These are phyloP conservation scores for Pristionchus maxplancki DNA, from an alignment of 2,888 invertebrate genomes.

Conservation along the genomic window DNA sequence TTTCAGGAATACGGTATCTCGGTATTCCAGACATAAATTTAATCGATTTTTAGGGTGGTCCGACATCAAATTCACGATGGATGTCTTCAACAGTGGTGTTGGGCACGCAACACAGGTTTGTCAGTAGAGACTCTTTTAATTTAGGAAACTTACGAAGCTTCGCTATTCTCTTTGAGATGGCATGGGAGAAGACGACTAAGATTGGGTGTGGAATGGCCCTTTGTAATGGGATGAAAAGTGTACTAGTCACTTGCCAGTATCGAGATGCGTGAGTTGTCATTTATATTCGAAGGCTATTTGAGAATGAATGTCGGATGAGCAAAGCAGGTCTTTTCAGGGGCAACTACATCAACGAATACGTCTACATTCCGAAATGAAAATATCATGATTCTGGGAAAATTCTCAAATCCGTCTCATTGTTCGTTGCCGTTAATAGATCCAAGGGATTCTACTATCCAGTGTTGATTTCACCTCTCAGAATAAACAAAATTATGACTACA, in stretches of 20 bases:
- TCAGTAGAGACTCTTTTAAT: too few species aligned
- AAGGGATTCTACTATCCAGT: too few species aligned
- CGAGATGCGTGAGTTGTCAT: not conserved
- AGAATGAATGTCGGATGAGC: too few species aligned
- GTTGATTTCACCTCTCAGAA: too few species aligned
- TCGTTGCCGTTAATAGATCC: not conserved
- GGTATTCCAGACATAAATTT: not conserved
- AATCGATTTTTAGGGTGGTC: not conserved
- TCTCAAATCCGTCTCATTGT: not conserved
- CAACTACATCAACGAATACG: constrained; percentile 37
- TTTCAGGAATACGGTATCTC: not conserved
- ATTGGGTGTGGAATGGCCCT: constrained; percentile 44
- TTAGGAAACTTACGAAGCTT: not conserved
- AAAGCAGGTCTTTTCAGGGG: not conserved
- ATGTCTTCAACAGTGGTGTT: constrained; percentile 1
- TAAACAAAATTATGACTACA: too few species aligned
- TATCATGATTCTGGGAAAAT: not conserved
- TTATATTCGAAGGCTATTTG: not conserved
- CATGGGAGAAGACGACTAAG: constrained; percentile 43
- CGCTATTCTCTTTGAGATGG: constrained; percentile 38
- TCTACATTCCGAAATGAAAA: not conserved
- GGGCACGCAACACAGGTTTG: constrained; percentile 39
- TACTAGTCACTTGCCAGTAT: constrained; percentile 47
- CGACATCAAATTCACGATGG: not conserved
- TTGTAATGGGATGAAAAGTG: constrained; percentile 27